Evolutionary conservation across 2,113 vertebrate species (phyloP).

Genomic region (Smithornis capensis): DNA sequence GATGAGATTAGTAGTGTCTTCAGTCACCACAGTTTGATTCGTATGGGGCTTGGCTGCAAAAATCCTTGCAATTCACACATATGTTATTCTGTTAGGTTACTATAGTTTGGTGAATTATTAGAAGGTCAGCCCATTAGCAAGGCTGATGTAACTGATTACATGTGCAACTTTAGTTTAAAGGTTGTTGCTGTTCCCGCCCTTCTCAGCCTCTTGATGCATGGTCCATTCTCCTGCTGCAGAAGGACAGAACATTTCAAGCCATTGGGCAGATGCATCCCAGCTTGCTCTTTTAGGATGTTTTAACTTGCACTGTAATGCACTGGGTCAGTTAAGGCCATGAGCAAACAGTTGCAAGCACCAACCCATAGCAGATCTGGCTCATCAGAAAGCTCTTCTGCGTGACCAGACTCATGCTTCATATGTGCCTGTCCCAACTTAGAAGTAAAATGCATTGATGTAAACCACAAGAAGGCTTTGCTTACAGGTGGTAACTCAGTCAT

Average conservation of each 20-base stretch:
- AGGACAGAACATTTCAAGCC: neutral
- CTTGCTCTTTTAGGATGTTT: neutral
- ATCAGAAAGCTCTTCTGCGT: neutral
- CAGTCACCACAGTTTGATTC: neutral
- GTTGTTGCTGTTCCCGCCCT: neutral
- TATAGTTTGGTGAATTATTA: neutral
- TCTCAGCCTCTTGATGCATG: neutral
- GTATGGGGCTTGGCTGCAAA: neutral
- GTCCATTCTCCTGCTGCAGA: neutral
- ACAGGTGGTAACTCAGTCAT: neutral
- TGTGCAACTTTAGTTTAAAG: neutral
- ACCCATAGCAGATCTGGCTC: neutral
- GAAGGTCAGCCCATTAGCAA: neutral
- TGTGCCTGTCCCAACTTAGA: neutral
- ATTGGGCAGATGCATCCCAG: neutral
- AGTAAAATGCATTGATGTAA: neutral
- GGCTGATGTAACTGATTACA: neutral
- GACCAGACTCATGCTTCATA: neutral
- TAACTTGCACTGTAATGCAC: neutral
- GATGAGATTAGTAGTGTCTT: neutral
- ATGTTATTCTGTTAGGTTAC: neutral
- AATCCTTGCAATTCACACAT: neutral
- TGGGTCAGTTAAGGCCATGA: neutral
- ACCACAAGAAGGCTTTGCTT: neutral
- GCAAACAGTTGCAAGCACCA: neutral